These are phyloP conservation scores for Cuniculus paca DNA, from an alignment of 2,797 vertebrate genomes.

Conservation along the genomic window DNA sequence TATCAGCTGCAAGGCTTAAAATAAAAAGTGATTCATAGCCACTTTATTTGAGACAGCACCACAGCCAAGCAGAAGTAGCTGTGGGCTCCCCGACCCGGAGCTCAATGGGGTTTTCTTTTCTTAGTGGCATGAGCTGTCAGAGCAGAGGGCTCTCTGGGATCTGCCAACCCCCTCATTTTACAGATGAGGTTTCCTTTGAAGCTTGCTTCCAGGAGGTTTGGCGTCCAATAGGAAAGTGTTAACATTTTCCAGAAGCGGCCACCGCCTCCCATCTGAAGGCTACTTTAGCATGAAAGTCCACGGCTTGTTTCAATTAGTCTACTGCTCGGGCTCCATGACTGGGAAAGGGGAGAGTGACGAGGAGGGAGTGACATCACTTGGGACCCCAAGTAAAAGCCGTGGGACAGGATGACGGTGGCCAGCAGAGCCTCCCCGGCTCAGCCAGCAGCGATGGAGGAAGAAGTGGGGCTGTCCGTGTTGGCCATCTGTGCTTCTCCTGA, in stretches of 20 bases:
- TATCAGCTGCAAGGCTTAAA: constrained; percentile 79
- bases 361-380: constrained; percentile 68
- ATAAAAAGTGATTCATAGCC: constrained; percentile 83
- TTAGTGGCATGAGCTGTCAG: background rate
- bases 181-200: constrained; percentile 76
- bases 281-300: constrained; percentile 65
- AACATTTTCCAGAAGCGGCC: constrained; percentile 87
- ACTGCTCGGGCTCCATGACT: constrained; percentile 58
- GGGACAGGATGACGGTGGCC: background rate
- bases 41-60: constrained; percentile 81
- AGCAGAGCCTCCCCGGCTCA: constrained; percentile 56
- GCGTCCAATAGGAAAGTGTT: constrained; percentile 84
- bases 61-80: constrained; percentile 77
- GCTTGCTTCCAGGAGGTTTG: constrained; percentile 74
- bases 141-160: background rate
- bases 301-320: constrained; percentile 77
- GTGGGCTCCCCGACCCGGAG: constrained; percentile 73
- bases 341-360: constrained; percentile 71
- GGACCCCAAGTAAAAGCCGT: constrained; percentile 65
- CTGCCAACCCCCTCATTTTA: constrained; percentile 63
- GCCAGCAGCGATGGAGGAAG: background rate
- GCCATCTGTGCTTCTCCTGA: background rate
- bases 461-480: background rate
- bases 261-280: constrained; percentile 53
- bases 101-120: constrained; percentile 49